Evolutionary conservation across 2,888 invertebrate species (phyloP).

Genomic region (Atethmia centrago): DNA sequence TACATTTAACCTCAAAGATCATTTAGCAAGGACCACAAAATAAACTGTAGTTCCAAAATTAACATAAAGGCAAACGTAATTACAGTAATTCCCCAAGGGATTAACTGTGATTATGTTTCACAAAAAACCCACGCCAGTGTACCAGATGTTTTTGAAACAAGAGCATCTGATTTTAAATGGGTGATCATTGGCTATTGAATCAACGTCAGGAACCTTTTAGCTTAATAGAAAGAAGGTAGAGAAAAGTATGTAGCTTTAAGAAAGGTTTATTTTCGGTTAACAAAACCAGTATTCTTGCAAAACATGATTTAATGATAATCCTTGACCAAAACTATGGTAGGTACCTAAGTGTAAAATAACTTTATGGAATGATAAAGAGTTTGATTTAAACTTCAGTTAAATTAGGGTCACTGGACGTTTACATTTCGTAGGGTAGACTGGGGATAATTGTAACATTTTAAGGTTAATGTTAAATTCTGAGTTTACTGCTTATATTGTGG

Average conservation of each 20-base stretch:
- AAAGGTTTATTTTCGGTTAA: background rate
- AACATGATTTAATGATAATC: background rate
- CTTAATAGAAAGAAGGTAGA: slow-evolving; percentile 49
- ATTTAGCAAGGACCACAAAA: slow-evolving; percentile 24
- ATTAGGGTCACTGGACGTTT: no score
- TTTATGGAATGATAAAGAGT: background rate
- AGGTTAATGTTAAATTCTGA: no score
- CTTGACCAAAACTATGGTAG: background rate
- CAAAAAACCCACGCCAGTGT: slow-evolving; percentile 51
- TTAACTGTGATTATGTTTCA: no score
- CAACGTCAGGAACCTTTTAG: slow-evolving; percentile 63
- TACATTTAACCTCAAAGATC: no score
- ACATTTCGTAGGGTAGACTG: no score
- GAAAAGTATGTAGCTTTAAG: background rate
- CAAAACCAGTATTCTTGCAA: background rate
- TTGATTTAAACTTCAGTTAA: no score
- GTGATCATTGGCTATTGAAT: slow-evolving; percentile 67
- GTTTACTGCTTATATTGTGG: no score
- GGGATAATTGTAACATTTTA: no score
- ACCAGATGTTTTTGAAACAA: slow-evolving; percentile 60
- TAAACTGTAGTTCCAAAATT: slow-evolving; percentile 52
- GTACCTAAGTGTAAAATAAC: background rate
- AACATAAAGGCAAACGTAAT: slow-evolving; percentile 54
- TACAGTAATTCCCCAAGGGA: slow-evolving; percentile 59
- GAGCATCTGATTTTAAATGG: slow-evolving; percentile 70